Evolutionary conservation across 2,113 vertebrate species (phyloP).

Genomic region (Petrocephalus microphthalmus): DNA sequence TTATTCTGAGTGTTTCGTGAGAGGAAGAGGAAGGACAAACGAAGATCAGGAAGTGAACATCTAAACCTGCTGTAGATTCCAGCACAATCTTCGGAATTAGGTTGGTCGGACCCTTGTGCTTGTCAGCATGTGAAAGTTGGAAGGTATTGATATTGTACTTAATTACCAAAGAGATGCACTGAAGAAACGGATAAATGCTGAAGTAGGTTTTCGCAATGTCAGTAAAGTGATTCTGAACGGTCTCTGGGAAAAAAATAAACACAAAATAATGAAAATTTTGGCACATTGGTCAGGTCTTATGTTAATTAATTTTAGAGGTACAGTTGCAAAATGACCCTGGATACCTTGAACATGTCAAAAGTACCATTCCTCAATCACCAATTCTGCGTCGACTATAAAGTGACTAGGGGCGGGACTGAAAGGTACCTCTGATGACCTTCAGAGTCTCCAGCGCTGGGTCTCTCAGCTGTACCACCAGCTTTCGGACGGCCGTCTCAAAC

Average conservation of each 20-base stretch:
- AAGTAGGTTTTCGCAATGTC: slow-evolving; percentile 29
- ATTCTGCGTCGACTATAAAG: too few relatives aligned
- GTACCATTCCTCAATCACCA: too few relatives aligned
- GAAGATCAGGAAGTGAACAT: not conserved
- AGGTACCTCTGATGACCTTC: slow-evolving; percentile 20
- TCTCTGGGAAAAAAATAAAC: slow-evolving; percentile 22
- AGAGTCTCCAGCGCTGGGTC: slow-evolving; percentile 21
- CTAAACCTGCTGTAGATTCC: not conserved
- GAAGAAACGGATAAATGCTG: slow-evolving; percentile 26
- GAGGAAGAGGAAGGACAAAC: not conserved
- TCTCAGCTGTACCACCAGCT: slow-evolving; percentile 22
- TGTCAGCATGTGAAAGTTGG: not conserved
- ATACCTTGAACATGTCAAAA: not conserved
- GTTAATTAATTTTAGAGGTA: not conserved
- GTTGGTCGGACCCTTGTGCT: not conserved
- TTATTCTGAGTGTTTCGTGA: slow-evolving; percentile 26
- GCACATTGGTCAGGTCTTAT: not conserved
- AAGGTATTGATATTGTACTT: not conserved
- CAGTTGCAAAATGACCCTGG: not conserved
- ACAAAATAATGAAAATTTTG: not conserved
- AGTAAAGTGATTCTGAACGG: slow-evolving; percentile 21
- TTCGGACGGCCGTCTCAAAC: slow-evolving; percentile 34
- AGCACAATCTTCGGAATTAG: not conserved
- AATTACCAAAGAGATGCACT: slow-evolving; percentile 26
- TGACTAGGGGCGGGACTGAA: not conserved